Percentiles rank a stretch among this genome's conserved stretches.
Evolutionary conservation across 2,797 vertebrate genomes (phyloP).

Genomic region (Moxostoma hubbsi): DNA sequence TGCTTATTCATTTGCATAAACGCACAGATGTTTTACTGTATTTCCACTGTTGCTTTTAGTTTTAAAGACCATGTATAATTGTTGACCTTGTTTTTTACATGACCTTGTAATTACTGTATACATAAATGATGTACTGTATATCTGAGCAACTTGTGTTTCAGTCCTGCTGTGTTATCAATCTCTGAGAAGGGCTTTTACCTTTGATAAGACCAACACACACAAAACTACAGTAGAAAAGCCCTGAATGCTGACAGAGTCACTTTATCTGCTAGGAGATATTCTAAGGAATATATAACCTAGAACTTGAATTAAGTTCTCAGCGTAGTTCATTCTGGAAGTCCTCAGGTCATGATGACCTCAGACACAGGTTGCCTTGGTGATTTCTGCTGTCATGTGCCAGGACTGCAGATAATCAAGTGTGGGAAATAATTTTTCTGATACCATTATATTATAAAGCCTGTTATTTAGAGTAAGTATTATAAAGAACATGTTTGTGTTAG

Average conservation of each 20-base stretch:
- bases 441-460: too few species aligned
- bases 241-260: not conserved
- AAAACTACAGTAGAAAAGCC: not conserved
- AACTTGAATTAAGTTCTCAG: too few species aligned
- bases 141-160: not conserved
- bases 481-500: too few species aligned
- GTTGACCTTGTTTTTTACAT: constrained; percentile 1
- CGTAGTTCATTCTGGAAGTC: too few species aligned
- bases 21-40: not conserved
- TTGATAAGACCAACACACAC: constrained; percentile 1
- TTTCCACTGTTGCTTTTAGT: too few species aligned
- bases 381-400: too few species aligned
- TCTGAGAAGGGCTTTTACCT: not conserved
- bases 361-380: too few species aligned
- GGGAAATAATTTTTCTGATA: too few species aligned
- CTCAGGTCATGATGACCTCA: too few species aligned
- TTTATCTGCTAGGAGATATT: not conserved
- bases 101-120: not conserved
- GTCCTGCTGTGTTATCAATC: not conserved
- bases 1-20: not conserved
- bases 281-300: not conserved
- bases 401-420: too few species aligned
- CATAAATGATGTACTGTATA: not conserved
- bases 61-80: not conserved
- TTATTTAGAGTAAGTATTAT: too few species aligned